Evolutionary conservation across 1,140 invertebrate genomes (phyloP), one percentile per base, ranked within the genome.

Genomic region (Drosophila subobscura): DNA sequence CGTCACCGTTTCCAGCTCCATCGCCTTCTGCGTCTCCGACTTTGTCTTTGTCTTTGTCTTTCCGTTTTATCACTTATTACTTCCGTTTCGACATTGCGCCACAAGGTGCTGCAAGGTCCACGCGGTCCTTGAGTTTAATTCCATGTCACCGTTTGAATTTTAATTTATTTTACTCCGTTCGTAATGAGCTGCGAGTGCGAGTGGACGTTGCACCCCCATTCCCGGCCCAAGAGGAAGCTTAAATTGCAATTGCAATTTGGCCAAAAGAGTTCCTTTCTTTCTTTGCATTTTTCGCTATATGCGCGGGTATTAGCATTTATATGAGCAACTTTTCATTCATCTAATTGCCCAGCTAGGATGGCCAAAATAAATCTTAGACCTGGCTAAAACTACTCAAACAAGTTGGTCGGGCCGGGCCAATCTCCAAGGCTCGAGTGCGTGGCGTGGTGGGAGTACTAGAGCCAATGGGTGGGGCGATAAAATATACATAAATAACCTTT

Each of bases 401-500:
- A 78, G 58, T 72, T 77, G 20, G 61, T 20, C 25, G 20, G 40
- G 7, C 52, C 42, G 29, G 37, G 50, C 68, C 68, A 73, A 73
- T 73, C 52, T 33, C 37, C 12, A 29, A 29, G 41, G 40, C 33
- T 44, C 49, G 45, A 49, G 53, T 42, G 53, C 20, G 46, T 56
- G 46, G 41, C n/a, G 10, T 14, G 27, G 20, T 7, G 20, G 27
- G 6, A 12, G 25, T 2, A 5, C 5, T 6, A 40, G 16, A 75
- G 37, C 37, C 41, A 42, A n/a, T 40, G 65, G 42, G 45, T 54
- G 60, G 20, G 66, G 53, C 68, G 81, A 75, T 88, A 88, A 86
- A 78, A 88, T 88, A 86, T 88, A 86, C 83, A 86, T 86, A 88
- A 86, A 86, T 86, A 86, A 88, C 83, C 83, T 86, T 86, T 86